Conservation (phyloP, 1,140 invertebrate species). For the Leptopilina clavipes region DNA sequence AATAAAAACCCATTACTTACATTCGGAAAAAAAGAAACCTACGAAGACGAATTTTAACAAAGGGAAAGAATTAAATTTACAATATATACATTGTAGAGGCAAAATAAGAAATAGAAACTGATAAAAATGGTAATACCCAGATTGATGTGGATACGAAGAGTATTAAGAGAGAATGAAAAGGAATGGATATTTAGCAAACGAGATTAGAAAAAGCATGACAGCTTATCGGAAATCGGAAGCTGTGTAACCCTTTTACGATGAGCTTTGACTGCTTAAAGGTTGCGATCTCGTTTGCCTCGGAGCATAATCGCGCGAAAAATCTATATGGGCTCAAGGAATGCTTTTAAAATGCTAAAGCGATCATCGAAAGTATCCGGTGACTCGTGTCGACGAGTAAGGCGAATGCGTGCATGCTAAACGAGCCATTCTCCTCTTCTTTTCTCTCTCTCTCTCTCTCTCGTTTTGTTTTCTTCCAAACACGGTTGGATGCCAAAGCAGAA, state of each 20-base stretch:
- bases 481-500: conserved; percentile 27
- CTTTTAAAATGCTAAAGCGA: conserved; percentile 38
- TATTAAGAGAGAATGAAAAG: not conserved
- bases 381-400: conserved; percentile 36
- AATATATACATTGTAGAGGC: not conserved
- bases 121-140: not conserved
- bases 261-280: conserved; percentile 32
- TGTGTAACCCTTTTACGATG: conserved; percentile 38
- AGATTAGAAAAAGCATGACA: conserved; percentile 28
- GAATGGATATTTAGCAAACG: conserved; percentile 20
- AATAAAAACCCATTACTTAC: no score
- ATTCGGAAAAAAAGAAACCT: not conserved
- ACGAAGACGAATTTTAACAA: no score
- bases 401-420: conserved; percentile 35
- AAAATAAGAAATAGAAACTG: not conserved
- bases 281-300: conserved; percentile 23
- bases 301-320: conserved; percentile 35
- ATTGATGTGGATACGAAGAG: not conserved
- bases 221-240: conserved; percentile 38
- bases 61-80: no score
- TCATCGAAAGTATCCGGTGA: conserved; percentile 35
- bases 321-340: conserved; percentile 35
- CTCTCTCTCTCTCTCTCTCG: not conserved
- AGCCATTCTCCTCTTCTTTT: conserved; percentile 14
- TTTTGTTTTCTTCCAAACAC: conserved; percentile 22